Evolutionary conservation across 2,797 vertebrate genomes (phyloP).

Genomic region (Mastacembelus armatus): DNA sequence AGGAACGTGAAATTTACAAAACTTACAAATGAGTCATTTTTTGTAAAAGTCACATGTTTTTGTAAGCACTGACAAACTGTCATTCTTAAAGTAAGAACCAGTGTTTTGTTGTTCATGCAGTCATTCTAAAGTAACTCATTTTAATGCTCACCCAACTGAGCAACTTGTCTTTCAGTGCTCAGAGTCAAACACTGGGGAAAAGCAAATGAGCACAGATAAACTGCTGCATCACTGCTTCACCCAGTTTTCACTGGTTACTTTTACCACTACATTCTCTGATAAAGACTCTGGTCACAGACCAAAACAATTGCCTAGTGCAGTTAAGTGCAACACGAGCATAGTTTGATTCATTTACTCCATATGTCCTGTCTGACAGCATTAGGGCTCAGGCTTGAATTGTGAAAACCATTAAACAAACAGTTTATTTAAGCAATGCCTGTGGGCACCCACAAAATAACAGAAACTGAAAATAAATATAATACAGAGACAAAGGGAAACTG

Average conservation of each 20-base stretch:
- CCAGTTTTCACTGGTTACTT: neutral
- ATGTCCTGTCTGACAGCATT: neutral
- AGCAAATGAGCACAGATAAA: neutral
- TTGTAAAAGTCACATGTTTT: too few relatives aligned
- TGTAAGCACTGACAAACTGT: too few relatives aligned
- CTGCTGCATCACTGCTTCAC: neutral
- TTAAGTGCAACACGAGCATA: neutral
- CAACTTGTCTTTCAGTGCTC: too few relatives aligned
- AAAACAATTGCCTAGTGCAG: slow-evolving; percentile 5
- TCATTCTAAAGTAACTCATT: too few relatives aligned
- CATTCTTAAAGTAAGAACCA: too few relatives aligned
- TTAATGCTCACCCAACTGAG: too few relatives aligned
- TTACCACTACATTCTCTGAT: neutral
- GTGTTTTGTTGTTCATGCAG: too few relatives aligned
- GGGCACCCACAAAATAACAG: slow-evolving; percentile 36
- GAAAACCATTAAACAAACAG: slow-evolving; percentile 28
- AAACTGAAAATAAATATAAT: neutral
- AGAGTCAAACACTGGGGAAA: too few relatives aligned
- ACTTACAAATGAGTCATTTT: too few relatives aligned
- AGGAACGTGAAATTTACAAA: too few relatives aligned
- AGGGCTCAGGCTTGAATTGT: slow-evolving; percentile 9
- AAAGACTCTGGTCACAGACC: neutral
- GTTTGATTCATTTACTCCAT: slow-evolving; percentile 21
- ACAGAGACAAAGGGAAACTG: slow-evolving; percentile 12
- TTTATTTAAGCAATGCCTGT: slow-evolving; percentile 39